phyloP scores from a whole-genome alignment of 2,113 vertebrate genomes.

The Oryzias celebensis region DNA sequence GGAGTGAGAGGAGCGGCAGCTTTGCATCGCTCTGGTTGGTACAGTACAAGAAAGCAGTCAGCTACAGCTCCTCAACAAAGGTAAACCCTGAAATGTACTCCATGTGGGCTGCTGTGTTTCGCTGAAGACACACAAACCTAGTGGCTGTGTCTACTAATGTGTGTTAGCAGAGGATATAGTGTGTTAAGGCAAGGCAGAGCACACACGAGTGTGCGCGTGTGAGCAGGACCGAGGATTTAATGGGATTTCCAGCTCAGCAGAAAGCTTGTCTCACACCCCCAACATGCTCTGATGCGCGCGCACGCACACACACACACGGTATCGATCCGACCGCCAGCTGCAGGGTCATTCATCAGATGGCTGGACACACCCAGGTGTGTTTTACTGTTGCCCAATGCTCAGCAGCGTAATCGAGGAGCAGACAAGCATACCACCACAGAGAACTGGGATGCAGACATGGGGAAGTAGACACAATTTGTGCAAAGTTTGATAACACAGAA shows the following conservation, averaged over 20 bases:
- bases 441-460: slow-evolving; percentile 6
- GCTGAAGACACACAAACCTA: slow-evolving; percentile 57
- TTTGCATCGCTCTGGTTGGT: slow-evolving; percentile 51
- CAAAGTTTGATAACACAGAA: background rate
- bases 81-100: slow-evolving; percentile 28
- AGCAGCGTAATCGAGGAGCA: slow-evolving; percentile 66
- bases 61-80: slow-evolving; percentile 46
- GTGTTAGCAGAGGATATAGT: slow-evolving; percentile 41
- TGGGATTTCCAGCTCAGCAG: slow-evolving; percentile 81
- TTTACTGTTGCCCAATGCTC: slow-evolving; percentile 77
- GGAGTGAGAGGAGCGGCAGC: slow-evolving; percentile 39
- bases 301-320: slow-evolving; percentile 32
- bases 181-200: slow-evolving; percentile 28
- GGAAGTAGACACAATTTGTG: slow-evolving; percentile 12
- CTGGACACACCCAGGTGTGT: slow-evolving; percentile 77
- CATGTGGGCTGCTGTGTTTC: slow-evolving; percentile 52
- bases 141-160: slow-evolving; percentile 52
- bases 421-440: slow-evolving; percentile 39
- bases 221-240: slow-evolving; percentile 69
- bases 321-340: slow-evolving; percentile 70
- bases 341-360: slow-evolving; percentile 76
- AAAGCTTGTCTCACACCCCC: slow-evolving; percentile 58
- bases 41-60: slow-evolving; percentile 46
- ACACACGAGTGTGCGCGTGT: slow-evolving; percentile 16
- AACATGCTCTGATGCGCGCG: slow-evolving; percentile 21